Evolutionary conservation across 2,113 vertebrate species (phyloP), one percentile per base, ranked within the genome.

Genomic region (Nesogale talazaci): DNA sequence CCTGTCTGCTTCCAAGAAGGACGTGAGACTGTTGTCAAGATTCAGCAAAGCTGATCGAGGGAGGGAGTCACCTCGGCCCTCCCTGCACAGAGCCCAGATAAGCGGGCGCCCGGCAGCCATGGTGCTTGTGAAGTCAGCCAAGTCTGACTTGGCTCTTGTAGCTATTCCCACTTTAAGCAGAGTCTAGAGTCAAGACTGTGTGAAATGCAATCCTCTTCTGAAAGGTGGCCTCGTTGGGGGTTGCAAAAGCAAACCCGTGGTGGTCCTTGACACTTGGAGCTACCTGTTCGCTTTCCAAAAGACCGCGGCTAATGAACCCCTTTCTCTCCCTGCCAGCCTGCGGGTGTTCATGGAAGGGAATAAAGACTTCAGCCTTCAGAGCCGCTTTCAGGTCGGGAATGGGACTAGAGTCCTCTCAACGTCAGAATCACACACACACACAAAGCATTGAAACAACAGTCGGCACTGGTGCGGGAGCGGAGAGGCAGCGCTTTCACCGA

Each of bases 261-360:
- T 56, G 76, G 78, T 86, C 79, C 78, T 34, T 86, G 93, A 52
- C 10, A 93, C 90, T 83, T 86, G 86, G 95, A 85, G 90, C 70
- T 52, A 79, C 78, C 86, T 89, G 74, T 72, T 70, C 46, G 14
- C 46, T 52, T 52, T 52, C 46, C 89, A 78, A 89, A 87, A 91
- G 90, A 90, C 77, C 88, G 83, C 63, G 23, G 81, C 52, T 89
- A 94, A 93, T 81, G 76, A 94, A 94, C 34, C 42, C 38, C 75
- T 79, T 93, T 92, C 77, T 95, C 40, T 72, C 57, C 8, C 67
- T 75, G 31, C 74, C 87, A 79, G 70, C 93, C 78, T 94, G 63
- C 34, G 85, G 69, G 74, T 17, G 65, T 56, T 94, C 85, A 17
- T 17, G 22, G 61, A 72, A 93, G 57, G 57, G 74, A 91, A 81